phyloP scores from a whole-genome alignment of 1,140 invertebrate species.

The Platyscapa corneri region DNA sequence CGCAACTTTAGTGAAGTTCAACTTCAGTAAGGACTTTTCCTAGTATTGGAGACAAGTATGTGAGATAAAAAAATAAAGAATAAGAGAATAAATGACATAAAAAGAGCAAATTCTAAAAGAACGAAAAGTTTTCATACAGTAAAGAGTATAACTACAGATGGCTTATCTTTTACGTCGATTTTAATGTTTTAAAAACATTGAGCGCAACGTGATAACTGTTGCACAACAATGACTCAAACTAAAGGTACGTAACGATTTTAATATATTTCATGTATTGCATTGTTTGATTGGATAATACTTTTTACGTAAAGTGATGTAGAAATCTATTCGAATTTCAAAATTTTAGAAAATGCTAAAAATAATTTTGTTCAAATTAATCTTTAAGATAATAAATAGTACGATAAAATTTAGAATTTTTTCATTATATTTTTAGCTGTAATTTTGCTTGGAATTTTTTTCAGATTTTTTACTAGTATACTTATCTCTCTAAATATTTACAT shows the following conservation, averaged over 20 bases:
- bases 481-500: too few relatives aligned
- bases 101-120: not conserved
- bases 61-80: not conserved
- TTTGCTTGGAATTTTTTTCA: too few relatives aligned
- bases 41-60: not conserved
- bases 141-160: constrained; percentile 70
- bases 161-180: constrained; percentile 70
- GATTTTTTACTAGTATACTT: too few relatives aligned
- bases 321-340: too few relatives aligned
- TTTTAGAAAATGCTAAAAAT: not conserved
- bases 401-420: too few relatives aligned
- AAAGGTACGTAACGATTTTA: not conserved
- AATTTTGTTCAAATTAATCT: too few relatives aligned
- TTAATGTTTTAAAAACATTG: constrained; percentile 71
- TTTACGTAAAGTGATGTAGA: not conserved
- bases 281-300: not conserved
- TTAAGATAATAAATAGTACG: too few relatives aligned
- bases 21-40: not conserved
- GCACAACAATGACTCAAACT: not conserved
- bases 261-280: not conserved
- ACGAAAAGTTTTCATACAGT: not conserved
- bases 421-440: too few relatives aligned
- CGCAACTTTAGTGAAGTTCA: not conserved
- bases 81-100: not conserved
- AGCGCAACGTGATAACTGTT: not conserved